Evolutionary conservation across 2,113 vertebrate species (phyloP), one percentile per base, ranked within the genome.

Genomic region (Menidia beryllina): DNA sequence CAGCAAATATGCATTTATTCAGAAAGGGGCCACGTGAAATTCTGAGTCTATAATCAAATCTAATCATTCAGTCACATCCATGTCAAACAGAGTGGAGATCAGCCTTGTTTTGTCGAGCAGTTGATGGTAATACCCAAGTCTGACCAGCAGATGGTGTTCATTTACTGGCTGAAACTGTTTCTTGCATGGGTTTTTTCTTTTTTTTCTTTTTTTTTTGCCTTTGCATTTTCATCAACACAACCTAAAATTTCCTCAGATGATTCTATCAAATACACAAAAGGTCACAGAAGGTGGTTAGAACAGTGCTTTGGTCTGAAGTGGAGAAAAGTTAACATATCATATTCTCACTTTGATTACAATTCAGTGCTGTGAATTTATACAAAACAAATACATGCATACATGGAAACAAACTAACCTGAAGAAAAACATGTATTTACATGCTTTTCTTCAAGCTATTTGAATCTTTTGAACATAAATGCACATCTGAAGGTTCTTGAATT

Each of bases 81-180:
- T 10, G 47, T 19, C 7, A 27, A 34, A 58, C 11, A 58, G 34
- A 21, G 14, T 19, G 11, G 10, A 4, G 3, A 38, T 49, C 25
- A 36, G 3, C n/a, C 34, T 21, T 20, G 38, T 38, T 51, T 21
- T 25, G 4, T 13, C 17, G 41, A 9, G 2, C n/a, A 26, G 12
- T 36, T 19, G 48, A 55, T 0, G 11, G 53, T 63, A 67, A 26
- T 57, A 63, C 72, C 5, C 15, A 10, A 1, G 7, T 3, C 10
- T 2, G 0, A 68, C 81, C 91, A 89, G 66, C 83, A 92, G 89
- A 83, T 90, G 84, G 85, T 48, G 75, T 27, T 87, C 85, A 71
- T 88, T 82, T 61, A 67, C 76, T 82, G 48, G 43, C 23, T 69
- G 25, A 47, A 7, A 45, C 11, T 2, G 3, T 36, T 8, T 5